These are phyloP conservation scores for Pyrocoelia pectoralis DNA, from an alignment of 2,888 invertebrate genomes.

Conservation along the genomic window DNA sequence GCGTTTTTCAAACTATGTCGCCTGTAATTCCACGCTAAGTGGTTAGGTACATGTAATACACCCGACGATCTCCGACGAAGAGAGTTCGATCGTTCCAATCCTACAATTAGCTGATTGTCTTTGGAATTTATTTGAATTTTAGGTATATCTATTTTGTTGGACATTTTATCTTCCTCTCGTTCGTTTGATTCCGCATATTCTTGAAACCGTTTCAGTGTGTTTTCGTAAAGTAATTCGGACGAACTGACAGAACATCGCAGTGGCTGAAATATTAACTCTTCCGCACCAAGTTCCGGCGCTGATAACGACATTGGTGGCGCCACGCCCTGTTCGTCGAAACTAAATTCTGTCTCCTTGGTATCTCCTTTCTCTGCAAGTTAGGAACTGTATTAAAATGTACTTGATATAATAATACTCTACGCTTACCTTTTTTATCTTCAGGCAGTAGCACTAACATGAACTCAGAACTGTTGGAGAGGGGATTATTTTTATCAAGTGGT, in stretches of 20 bases:
- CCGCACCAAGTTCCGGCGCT: conserved; percentile 77
- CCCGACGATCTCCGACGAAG: conserved; percentile 59
- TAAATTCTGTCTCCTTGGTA: conserved; percentile 62
- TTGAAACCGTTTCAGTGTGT: conserved; percentile 83
- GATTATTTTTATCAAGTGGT: conserved; percentile 56
- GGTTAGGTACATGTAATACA: conserved; percentile 56
- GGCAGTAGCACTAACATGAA: conserved; percentile 78
- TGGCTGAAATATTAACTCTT: conserved; percentile 65
- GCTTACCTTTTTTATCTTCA: conserved; percentile 53
- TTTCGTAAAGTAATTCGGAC: conserved; percentile 82
- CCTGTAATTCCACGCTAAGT: conserved; percentile 54
- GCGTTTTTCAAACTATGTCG: conserved; percentile 52
- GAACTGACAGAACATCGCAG: conserved; percentile 81
- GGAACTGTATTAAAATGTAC: background rate
- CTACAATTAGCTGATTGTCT: conserved; percentile 60
- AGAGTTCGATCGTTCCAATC: conserved; percentile 61
- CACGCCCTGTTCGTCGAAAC: conserved; percentile 71
- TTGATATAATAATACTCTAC: background rate
- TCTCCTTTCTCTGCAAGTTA: conserved; percentile 36
- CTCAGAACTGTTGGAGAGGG: conserved; percentile 75
- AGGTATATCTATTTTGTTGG: conserved; percentile 45
- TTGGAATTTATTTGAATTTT: conserved; percentile 64
- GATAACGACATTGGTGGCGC: conserved; percentile 85
- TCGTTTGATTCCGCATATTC: conserved; percentile 72
- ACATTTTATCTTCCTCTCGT: conserved; percentile 28